Evolutionary conservation across 2,113 vertebrate species (phyloP).

Genomic region (Edolisoma coerulescens): DNA sequence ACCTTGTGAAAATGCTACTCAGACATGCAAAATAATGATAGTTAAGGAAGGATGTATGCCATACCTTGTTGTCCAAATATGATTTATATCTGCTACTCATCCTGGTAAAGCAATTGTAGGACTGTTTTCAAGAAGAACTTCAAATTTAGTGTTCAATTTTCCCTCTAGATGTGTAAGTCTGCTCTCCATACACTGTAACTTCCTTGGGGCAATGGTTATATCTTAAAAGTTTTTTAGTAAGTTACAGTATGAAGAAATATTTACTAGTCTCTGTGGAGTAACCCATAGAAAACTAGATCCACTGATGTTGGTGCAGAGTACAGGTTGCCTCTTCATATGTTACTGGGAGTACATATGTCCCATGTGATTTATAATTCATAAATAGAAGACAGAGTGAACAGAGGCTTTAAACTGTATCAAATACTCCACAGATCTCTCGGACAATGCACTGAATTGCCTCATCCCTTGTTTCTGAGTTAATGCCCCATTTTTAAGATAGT

Average conservation of each 20-base stretch:
- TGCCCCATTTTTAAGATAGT: neutral
- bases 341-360: neutral
- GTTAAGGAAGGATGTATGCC: neutral
- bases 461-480: neutral
- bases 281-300: neutral
- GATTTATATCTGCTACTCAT: neutral
- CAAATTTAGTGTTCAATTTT: neutral
- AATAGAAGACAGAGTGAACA: neutral
- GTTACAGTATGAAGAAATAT: neutral
- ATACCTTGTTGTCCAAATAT: neutral
- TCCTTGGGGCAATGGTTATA: neutral
- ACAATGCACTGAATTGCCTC: neutral
- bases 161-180: neutral
- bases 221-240: neutral
- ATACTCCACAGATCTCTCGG: neutral
- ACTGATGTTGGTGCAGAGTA: neutral
- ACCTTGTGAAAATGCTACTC: neutral
- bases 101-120: neutral
- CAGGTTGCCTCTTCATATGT: neutral
- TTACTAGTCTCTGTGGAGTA: neutral
- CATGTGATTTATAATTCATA: neutral
- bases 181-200: neutral
- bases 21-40: neutral
- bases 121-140: neutral
- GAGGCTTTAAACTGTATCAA: neutral